A percentile compares a stretch with the other conserved stretches of the same genome.
These are phyloP conservation scores for Menura novaehollandiae DNA, from an alignment of 2,113 vertebrate genomes.

Conservation along the genomic window DNA sequence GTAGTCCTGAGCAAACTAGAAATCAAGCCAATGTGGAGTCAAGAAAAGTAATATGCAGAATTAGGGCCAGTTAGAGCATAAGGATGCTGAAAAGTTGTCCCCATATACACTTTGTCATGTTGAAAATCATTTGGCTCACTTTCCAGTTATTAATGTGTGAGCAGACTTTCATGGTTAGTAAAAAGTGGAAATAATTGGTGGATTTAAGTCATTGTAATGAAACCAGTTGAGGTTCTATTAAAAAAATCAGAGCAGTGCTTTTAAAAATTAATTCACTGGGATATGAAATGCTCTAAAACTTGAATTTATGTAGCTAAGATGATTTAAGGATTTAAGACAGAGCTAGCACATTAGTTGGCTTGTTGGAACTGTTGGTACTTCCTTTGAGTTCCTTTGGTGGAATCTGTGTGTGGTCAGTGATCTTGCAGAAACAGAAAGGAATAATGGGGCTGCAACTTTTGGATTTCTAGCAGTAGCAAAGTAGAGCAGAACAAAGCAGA, in stretches of 20 bases:
- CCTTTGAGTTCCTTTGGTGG: neutral
- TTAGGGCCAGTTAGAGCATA: neutral
- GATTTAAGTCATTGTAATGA: neutral
- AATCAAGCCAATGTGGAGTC: neutral
- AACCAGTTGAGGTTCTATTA: neutral
- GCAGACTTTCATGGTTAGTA: neutral
- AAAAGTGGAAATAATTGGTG: neutral
- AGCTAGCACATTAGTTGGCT: neutral
- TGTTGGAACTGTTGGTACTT: neutral
- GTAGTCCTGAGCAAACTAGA: neutral
- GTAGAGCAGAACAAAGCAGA: neutral
- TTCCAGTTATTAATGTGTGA: neutral
- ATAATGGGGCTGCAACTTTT: neutral
- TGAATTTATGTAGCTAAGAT: neutral
- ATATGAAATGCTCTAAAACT: neutral
- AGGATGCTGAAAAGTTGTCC: neutral
- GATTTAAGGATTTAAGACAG: neutral
- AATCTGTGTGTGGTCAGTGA: no score
- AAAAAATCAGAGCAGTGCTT: neutral
- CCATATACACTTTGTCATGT: accelerated
- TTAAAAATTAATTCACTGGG: neutral
- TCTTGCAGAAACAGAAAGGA: neutral
- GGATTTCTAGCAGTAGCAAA: neutral
- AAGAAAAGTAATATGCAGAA: neutral
- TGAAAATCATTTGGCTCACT: neutral